Evolutionary conservation across 2,888 invertebrate species (phyloP), one percentile per base, ranked within the genome.

Genomic region (Spodoptera littoralis): DNA sequence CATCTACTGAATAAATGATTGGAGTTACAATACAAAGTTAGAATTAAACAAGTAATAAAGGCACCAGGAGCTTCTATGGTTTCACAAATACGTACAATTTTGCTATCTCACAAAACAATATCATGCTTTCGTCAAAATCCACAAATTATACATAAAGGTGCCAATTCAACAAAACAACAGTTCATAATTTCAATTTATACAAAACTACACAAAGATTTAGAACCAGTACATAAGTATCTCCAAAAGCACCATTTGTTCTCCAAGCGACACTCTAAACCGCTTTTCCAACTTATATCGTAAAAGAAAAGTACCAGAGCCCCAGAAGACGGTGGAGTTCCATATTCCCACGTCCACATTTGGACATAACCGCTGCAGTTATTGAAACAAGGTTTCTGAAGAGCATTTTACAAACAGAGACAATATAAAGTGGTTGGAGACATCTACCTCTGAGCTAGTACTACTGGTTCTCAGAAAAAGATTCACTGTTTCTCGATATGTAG

Each of bases 381-480:
- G 77, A 81, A 82, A 81, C 69, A 77, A 67, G 70, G 74, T 78
- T 79, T 65, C 72, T 66, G 66, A 73, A 73, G 72, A 71, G 69
- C 76, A 80, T 83, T 81, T 76, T 73, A 74, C 72, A 72, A 81
- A 79, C 74, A 73, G 69, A 80, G 79, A 81, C 80, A 79, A 77
- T 70, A 70, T 76, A 81, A 79, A 84, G 79, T 80, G 77, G 80
- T 81, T 70, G 55, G 60, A 65, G 70, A 73, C 58, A 57, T 49
- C 68, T 55, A 63, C 65, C 60, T 49, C 47, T 5, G 30, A 43
- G 22, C 45, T 43, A 48, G 53, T 80, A 83, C 79, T 27, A 79
- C 76, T 82, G 76, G 76, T 24, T 1, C n/a, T n/a, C 18, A 45
- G 11, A 9, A 30, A 9, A 44, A 9, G 2, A 9, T 9, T 4